Base-by-base conservation (phyloP, 2,888 invertebrate genomes). In the Hyppa rectilinea region DNA sequence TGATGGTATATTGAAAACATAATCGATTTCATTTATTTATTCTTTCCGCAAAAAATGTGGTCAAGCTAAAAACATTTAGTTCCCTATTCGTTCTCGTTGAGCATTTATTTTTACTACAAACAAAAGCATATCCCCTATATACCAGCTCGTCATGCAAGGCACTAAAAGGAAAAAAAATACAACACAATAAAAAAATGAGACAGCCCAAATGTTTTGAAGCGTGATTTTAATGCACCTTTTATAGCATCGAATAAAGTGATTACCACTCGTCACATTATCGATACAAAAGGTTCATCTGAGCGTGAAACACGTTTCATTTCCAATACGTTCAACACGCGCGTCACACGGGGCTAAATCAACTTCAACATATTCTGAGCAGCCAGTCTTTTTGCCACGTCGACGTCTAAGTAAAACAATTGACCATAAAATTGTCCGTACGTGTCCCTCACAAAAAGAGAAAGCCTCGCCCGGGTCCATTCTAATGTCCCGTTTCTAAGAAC, bases 401-500 rank as follows among this genome's bases (percentile, higher is more conserved):
- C 91, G 80, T 87, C 92, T 89, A 92, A 92, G 88, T 94, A 90
- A 94, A 93, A 95, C 94, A 95, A 95, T 95, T 93, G 94, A 91
- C 94, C 92, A 95, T 95, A 94, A 95, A 95, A 94, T 93, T 89
- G 89, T 85, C 87, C 89, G 92, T 92, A 95, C 94, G 94, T 94
- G 94, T 92, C 89, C 90, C 90, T 88, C 81, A 91, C 92, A 93
- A 94, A 93, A 94, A 94, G 93, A 95, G 94, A 95, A 94, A 94
- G 94, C 93, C 87, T 87, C 84, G 82, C 82, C 82, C 82, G 83
- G 87, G 90, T 88, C 92, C 92, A 92, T 93, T 94, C 92, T 94
- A 93, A 95, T 93, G 92, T 93, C 89, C 91, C 93, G 92, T 94
- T 95, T 94, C 95, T 94, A 87, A 94, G 95, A 95, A 95, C 94